Evolutionary conservation across 2,113 vertebrate genomes (phyloP), one percentile per base, ranked within the genome.

Genomic region (Neofelis nebulosa): DNA sequence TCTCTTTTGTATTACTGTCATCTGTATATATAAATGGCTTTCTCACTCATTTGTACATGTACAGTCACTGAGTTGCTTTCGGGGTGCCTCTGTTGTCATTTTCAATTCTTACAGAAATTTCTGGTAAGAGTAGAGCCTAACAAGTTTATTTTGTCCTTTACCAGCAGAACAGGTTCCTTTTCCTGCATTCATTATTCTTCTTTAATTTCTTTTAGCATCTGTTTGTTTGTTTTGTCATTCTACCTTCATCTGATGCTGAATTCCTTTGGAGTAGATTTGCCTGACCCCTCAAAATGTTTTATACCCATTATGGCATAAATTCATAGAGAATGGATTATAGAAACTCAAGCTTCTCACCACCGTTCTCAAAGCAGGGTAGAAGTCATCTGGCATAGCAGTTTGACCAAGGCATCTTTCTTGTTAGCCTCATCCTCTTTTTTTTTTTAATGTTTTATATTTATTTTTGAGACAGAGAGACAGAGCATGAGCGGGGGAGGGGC

Each of bases 81-180:
- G 48, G 50, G 21, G 14, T 36, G 15, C 18, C 55, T 89, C 52
- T 61, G n/a, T 45, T 76, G 36, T 9, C 33, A 61, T n/a, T 76
- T 84, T 88, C 16, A 89, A 66, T 74, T 66, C 74, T 38, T 31
- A 91, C 1, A 65, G 69, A 7, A 79, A 15, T 65, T 95, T 76
- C 68, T 78, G 33, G 1, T 80, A 90, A 82, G 9, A 83, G 16
- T 33, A 57, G 38, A 83, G 10, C 74, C 78, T 76, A 80, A 66
- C 23, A 80, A 80, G 68, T 94, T 92, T 71, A 88, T 83, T 93
- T 63, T 91, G 55, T 66, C 41, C 48, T 93, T 65, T 76, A 71
- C 76, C 36, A 94, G 55, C 36, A 74, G 0, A 79, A 23, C 9
- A 71, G n/a, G 9, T 48, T 92, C 41, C 57, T 66, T 95, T 71